phyloP scores from a whole-genome alignment of 2,888 invertebrate species.

The Agrilus mali region DNA sequence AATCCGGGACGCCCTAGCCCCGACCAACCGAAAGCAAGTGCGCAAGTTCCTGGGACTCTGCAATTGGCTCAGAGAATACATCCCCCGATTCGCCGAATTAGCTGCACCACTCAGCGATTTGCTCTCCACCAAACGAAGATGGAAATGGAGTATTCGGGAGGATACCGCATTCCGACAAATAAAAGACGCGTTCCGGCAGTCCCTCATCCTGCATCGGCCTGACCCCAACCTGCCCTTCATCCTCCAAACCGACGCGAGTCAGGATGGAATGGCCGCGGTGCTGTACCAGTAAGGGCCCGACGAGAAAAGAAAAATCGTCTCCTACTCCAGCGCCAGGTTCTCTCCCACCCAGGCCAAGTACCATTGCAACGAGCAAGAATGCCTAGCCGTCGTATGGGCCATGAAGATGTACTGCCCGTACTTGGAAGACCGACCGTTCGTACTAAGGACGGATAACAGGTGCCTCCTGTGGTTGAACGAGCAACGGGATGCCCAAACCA shows the following conservation, averaged over 20 bases:
- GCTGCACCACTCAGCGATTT: slow-evolving; percentile 15
- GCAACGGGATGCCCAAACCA: slow-evolving; percentile 6
- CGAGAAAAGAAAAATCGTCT: slow-evolving; percentile 8
- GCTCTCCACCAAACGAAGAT: slow-evolving; percentile 2
- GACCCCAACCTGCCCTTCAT: slow-evolving; percentile 4
- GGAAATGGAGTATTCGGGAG: slow-evolving; percentile 7
- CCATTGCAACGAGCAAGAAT: slow-evolving; percentile 19
- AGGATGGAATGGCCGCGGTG: slow-evolving; percentile 15
- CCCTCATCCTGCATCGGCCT: slow-evolving; percentile 10
- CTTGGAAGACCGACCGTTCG: slow-evolving; percentile 15
- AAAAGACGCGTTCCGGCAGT: slow-evolving; percentile 7
- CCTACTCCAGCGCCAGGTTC: slow-evolving; percentile 13
- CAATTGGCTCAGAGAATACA: slow-evolving; percentile 17
- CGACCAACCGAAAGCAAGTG: slow-evolving; percentile 1
- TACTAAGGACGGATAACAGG: slow-evolving; percentile 13
- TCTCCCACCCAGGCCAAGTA: slow-evolving; percentile 8
- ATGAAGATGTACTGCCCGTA: too few relatives aligned
- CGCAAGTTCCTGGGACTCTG: slow-evolving; percentile 12
- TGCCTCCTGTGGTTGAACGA: slow-evolving; percentile 13
- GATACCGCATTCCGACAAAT: slow-evolving; percentile 6
- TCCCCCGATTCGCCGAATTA: slow-evolving; percentile 11
- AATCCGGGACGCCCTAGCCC: background rate
- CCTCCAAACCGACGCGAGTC: slow-evolving; percentile 15
- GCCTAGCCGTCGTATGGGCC: too few relatives aligned
- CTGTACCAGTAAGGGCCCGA: slow-evolving; percentile 11